Evolutionary conservation across 2,797 vertebrate genomes (phyloP), one percentile per base, ranked within the genome.

Genomic region (Galago senegalensis): DNA sequence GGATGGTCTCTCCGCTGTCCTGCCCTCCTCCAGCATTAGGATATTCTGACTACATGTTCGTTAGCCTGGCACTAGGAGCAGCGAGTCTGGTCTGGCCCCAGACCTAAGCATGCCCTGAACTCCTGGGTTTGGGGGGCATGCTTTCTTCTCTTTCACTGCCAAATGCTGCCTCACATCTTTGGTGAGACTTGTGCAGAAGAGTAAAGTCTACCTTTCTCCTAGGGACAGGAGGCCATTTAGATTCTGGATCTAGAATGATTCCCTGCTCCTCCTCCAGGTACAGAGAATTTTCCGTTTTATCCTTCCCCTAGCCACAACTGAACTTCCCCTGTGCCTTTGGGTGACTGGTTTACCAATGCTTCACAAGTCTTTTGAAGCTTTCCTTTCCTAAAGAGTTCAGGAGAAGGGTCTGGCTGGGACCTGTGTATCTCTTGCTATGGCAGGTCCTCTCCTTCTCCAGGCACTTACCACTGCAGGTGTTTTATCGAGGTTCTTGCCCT

Each of bases 211-310:
- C n/a, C n/a, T 40, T 72, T 34, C 25, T 82, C 29, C 17, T 8
- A 16, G 0, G 43, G 8, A 85, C 29, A 53, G 6, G 53, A 40
- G 29, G 29, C 1, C 13, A n/a, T 3, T 46, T 34, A 61, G 5
- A 85, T 23, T 69, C n/a, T 27, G 1, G n/a, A 14, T 31, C 4
- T 20, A 75, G 12, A 3, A 63, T 49, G 23, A 88, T 34, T 60
- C 65, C 12, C 5, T 20, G 3, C 3, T 49, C 21, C 2, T 1
- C 49, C 34, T 29, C 5, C 0, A 23, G 14, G 5, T 0, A 29
- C 34, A 18, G 2, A 29, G 5, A 23, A 12, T 46, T 76, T 69
- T 29, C 40, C 9, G 56, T 63, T 84, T 92, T 14, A 72, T 2
- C 65, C 5, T 49, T 76, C 27, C 14, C 7, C 3, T 23, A 43